phyloP scores from a whole-genome alignment of 2,888 invertebrate genomes.

The Anorthoa munda region DNA sequence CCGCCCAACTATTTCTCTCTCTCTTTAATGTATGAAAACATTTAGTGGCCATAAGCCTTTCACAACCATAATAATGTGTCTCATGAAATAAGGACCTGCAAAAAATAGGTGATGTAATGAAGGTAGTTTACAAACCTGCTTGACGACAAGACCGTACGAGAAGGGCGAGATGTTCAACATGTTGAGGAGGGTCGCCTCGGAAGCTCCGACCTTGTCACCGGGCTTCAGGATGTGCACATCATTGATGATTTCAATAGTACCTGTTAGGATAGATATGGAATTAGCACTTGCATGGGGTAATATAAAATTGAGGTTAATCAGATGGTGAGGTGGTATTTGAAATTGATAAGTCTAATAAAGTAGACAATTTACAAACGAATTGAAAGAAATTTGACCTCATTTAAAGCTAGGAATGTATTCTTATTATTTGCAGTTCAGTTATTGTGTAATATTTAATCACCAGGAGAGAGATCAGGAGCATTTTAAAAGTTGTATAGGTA shows the following conservation, averaged over 20 bases:
- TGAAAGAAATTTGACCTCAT: too few species aligned
- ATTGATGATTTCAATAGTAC: constrained; percentile 99
- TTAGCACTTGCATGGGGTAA: background rate
- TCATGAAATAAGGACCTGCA: too few species aligned
- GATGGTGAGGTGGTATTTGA: background rate
- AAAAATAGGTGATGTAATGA: background rate
- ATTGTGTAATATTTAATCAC: too few species aligned
- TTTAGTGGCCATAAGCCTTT: background rate
- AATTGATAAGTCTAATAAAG: too few species aligned
- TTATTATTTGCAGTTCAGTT: too few species aligned
- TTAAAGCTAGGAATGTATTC: too few species aligned
- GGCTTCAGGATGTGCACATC: constrained; percentile 98
- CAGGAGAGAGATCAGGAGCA: too few species aligned
- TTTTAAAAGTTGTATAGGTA: too few species aligned
- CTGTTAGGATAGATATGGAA: constrained; percentile 67
- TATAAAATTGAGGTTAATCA: background rate
- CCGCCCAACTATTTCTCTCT: too few species aligned
- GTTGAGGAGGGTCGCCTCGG: constrained; percentile 99
- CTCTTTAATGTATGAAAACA: too few species aligned
- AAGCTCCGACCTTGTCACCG: constrained; percentile 99
- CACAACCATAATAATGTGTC: background rate
- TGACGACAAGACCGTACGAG: constrained; percentile 98
- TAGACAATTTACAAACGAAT: too few species aligned
- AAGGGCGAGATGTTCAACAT: constrained; percentile 99
- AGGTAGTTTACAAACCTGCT: constrained; percentile 90